These are phyloP conservation scores for Cirrhinus mrigala DNA, from an alignment of 2,797 vertebrate genomes.

Conservation along the genomic window DNA sequence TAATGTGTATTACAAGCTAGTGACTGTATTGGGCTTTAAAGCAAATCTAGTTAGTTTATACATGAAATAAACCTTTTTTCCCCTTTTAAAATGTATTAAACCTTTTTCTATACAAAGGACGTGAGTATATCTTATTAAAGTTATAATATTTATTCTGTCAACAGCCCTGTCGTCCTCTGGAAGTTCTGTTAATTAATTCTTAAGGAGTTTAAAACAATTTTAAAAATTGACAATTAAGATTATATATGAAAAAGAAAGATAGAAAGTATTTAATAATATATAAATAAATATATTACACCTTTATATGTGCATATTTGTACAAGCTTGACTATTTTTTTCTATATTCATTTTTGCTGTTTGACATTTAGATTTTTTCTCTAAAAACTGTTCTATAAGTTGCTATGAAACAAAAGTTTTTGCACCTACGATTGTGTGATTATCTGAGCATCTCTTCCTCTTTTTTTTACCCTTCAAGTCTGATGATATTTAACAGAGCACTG, in stretches of 20 bases:
- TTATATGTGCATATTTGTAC: neutral
- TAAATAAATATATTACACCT: neutral
- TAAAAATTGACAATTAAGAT: neutral
- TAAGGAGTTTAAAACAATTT: neutral
- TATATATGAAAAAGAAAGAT: neutral
- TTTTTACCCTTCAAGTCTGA: slow-evolving; percentile 8
- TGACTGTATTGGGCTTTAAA: neutral
- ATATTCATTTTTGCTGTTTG: neutral
- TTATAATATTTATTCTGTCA: neutral
- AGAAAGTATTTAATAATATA: neutral
- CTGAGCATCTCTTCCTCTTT: slow-evolving; percentile 4
- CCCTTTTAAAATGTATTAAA: neutral
- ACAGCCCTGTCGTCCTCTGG: neutral
- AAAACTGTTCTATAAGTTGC: neutral
- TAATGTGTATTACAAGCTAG: neutral
- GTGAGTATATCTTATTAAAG: too few species aligned
- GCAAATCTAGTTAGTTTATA: neutral
- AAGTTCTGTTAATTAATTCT: neutral
- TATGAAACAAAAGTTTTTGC: slow-evolving; percentile 9
- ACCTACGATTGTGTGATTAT: neutral
- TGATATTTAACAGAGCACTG: slow-evolving; percentile 38
- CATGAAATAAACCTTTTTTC: neutral
- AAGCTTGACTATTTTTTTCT: neutral
- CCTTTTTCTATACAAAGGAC: neutral
- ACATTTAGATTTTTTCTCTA: neutral